A percentile compares a stretch with the other conserved stretches of the same genome.
Evolutionary conservation across 2,888 invertebrate genomes (phyloP).

Genomic region (Lomographa bimaculata): DNA sequence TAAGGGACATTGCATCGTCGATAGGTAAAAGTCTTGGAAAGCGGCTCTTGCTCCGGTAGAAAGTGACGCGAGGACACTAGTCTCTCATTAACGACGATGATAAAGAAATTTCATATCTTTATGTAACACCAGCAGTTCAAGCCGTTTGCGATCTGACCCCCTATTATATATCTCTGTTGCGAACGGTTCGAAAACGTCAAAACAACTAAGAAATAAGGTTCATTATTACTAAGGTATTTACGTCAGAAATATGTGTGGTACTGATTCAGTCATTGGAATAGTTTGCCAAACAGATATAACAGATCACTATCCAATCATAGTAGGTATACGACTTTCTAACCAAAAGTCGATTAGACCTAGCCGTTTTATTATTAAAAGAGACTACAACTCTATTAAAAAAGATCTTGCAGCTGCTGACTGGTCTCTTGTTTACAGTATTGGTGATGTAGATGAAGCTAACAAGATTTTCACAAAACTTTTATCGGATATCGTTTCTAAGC

Average conservation of each 20-base stretch:
- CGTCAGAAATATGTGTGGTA: not conserved
- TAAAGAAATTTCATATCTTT: slow-evolving; percentile 40
- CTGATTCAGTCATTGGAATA: not conserved
- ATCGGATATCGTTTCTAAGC: not conserved
- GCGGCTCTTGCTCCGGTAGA: slow-evolving; percentile 49
- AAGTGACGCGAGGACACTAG: slow-evolving; percentile 49
- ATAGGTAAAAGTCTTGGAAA: slow-evolving; percentile 48
- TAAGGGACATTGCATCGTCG: slow-evolving; percentile 36
- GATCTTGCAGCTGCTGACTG: not conserved
- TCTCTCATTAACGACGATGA: slow-evolving; percentile 48
- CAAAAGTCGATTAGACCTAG: not conserved
- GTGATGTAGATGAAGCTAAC: not conserved
- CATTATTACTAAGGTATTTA: too few species aligned
- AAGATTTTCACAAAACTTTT: not conserved
- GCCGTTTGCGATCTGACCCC: too few species aligned
- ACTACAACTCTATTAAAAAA: not conserved
- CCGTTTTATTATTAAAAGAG: not conserved
- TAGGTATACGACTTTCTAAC: not conserved
- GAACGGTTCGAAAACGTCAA: not conserved
- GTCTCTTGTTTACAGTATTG: not conserved
- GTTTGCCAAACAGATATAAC: too few species aligned
- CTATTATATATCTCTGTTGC: too few species aligned
- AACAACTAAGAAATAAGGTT: too few species aligned
- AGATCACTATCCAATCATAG: not conserved
- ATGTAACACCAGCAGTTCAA: slow-evolving; percentile 29